A percentile compares a stretch with the other conserved stretches of the same genome.
phyloP scores from a whole-genome alignment of 2,797 vertebrate species.

The Ctenosaura bakeri region DNA sequence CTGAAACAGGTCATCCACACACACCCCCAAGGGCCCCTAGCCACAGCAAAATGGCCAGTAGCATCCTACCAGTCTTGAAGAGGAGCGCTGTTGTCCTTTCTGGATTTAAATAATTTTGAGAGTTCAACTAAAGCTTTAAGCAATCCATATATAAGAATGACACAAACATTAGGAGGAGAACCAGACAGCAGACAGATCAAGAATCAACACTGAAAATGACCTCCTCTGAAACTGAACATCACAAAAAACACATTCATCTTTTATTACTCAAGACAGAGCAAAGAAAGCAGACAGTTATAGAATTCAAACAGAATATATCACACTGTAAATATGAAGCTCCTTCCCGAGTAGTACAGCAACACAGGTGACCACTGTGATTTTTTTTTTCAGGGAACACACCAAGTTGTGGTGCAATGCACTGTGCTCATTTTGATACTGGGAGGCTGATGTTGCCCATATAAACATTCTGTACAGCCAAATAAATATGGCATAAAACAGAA shows the following conservation, averaged over 20 bases:
- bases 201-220: neutral
- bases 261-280: conserved; percentile 4
- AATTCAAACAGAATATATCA: neutral
- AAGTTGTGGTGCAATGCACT: neutral
- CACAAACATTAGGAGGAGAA: neutral
- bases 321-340: neutral
- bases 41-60: no score
- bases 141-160: neutral
- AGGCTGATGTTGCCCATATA: no score
- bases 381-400: neutral
- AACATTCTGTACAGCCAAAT: no score
- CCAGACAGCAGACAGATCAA: neutral
- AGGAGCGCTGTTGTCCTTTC: no score
- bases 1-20: no score
- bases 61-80: no score
- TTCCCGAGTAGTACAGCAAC: neutral
- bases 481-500: no score
- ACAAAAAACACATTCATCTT: neutral
- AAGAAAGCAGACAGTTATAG: neutral
- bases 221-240: neutral
- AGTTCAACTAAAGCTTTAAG: neutral
- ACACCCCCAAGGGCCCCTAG: no score
- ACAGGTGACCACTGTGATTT: neutral
- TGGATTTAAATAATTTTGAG: neutral
- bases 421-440: no score